Conservation (phyloP, 2,113 vertebrate species). For the Falcunculus frontatus region DNA sequence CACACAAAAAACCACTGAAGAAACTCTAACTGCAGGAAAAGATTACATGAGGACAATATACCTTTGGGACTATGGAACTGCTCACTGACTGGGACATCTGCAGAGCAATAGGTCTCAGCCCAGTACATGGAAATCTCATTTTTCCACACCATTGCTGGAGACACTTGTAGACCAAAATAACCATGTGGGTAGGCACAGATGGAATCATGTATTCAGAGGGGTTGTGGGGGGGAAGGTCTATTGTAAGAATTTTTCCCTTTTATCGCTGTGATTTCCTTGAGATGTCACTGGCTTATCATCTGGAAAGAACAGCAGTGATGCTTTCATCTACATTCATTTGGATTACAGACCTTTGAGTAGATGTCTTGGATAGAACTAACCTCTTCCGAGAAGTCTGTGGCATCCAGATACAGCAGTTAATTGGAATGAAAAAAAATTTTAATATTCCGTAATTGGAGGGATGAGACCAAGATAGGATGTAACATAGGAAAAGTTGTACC, state of each 20-base stretch:
- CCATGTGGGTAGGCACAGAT: neutral
- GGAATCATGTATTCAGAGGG: neutral
- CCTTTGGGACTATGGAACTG: neutral
- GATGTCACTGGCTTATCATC: neutral
- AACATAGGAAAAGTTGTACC: neutral
- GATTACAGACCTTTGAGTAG: neutral
- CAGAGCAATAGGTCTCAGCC: neutral
- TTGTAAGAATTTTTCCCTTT: neutral
- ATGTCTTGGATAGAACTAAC: neutral
- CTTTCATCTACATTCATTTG: neutral
- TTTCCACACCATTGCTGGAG: neutral
- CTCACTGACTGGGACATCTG: neutral
- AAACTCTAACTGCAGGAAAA: neutral
- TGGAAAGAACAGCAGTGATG: neutral
- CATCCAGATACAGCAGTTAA: neutral
- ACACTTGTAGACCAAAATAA: neutral
- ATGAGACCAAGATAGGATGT: neutral
- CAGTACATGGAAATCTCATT: neutral
- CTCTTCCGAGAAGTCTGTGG: neutral
- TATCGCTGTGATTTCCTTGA: neutral
- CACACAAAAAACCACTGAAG: neutral
- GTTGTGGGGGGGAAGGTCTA: fast-evolving
- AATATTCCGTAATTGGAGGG: neutral
- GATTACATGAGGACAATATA: neutral
- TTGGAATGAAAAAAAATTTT: neutral